Evolutionary conservation across 2,113 vertebrate genomes (phyloP).

Genomic region (Saimiri boliviensis): DNA sequence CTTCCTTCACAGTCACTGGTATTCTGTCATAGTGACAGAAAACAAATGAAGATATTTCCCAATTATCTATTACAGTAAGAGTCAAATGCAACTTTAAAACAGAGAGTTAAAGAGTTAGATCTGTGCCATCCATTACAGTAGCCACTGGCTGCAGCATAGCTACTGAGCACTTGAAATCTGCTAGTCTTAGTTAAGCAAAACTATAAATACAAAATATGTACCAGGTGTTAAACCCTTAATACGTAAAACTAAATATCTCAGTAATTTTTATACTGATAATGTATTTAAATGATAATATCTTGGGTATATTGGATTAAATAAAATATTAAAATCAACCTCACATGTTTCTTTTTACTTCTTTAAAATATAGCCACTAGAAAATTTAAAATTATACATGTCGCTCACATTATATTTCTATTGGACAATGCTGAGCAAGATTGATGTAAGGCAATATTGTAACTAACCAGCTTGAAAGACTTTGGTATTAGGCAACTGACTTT

Average conservation of each 20-base stretch:
- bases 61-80: background rate
- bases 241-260: background rate
- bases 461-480: slow-evolving; percentile 35
- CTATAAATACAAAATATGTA: slow-evolving; percentile 19
- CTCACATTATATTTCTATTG: background rate
- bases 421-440: background rate
- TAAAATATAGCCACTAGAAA: slow-evolving; percentile 5
- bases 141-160: background rate
- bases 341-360: background rate
- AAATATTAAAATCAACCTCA: background rate
- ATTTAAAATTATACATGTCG: background rate
- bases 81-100: background rate
- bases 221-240: background rate
- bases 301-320: background rate
- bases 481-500: background rate
- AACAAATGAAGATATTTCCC: background rate
- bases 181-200: background rate
- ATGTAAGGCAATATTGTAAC: background rate
- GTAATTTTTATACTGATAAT: background rate
- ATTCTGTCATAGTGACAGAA: background rate
- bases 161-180: slow-evolving; percentile 2
- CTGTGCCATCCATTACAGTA: background rate
- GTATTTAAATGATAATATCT: slow-evolving; percentile 1
- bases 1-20: background rate
- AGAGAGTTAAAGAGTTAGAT: background rate